A percentile compares a stretch with the other conserved stretches of the same genome.
Evolutionary conservation across 2,113 vertebrate species (phyloP).

Genomic region (Terrapene triunguis): DNA sequence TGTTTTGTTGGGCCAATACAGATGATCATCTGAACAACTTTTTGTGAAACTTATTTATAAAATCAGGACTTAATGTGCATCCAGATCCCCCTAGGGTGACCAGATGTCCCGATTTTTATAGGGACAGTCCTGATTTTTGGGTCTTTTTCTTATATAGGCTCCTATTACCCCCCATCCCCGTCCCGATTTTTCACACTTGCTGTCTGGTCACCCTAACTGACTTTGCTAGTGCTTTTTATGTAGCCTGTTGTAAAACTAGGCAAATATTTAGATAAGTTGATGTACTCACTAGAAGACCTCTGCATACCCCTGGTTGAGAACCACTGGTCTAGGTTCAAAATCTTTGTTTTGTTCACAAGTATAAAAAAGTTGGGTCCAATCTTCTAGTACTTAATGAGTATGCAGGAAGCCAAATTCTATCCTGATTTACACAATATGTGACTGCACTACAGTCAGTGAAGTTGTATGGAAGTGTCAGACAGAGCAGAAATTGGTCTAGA

Average conservation of each 20-base stretch:
- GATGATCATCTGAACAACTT: not conserved
- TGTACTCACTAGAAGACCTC: too few species aligned
- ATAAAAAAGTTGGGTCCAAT: not conserved
- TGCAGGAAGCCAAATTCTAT: not conserved
- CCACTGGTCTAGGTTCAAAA: not conserved
- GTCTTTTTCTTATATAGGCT: too few species aligned
- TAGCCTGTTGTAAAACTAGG: too few species aligned
- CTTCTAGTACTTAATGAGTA: not conserved
- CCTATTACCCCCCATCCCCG: too few species aligned
- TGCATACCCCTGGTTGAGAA: too few species aligned
- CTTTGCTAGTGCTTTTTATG: too few species aligned
- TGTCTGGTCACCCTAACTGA: too few species aligned
- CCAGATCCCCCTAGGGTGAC: not conserved
- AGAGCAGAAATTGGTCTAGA: not conserved
- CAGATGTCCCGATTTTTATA: too few species aligned
- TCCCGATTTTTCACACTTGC: too few species aligned
- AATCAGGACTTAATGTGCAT: not conserved
- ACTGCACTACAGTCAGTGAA: not conserved
- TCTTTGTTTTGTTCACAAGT: not conserved
- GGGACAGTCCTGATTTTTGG: too few species aligned
- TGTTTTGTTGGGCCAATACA: not conserved
- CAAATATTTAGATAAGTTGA: too few species aligned
- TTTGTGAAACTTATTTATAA: not conserved
- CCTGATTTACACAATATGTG: not conserved
- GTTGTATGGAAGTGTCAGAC: not conserved